These are phyloP conservation scores for Sebastes goodei DNA, from an alignment of 2,797 vertebrate species.

Conservation along the genomic window DNA sequence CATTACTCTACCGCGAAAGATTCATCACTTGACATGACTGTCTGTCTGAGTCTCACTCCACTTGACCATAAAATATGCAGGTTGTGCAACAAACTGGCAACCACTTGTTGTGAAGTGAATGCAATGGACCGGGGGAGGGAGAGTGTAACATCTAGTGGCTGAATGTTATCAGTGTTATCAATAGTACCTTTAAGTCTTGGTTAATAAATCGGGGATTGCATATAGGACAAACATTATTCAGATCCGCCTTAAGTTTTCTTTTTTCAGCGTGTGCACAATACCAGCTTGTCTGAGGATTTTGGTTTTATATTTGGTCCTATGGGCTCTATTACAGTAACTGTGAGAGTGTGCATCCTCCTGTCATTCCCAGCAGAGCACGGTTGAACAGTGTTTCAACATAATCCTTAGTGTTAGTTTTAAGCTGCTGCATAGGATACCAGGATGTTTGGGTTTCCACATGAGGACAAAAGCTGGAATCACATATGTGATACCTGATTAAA, in stretches of 20 bases:
- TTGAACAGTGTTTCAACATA: conserved; percentile 3
- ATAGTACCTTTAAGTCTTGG: not conserved
- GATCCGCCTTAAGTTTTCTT: not conserved
- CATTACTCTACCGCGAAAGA: no score
- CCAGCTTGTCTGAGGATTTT: not conserved
- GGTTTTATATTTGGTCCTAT: not conserved
- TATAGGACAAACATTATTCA: not conserved
- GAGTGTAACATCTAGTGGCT: no score
- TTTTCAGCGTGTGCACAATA: not conserved
- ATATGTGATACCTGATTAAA: not conserved
- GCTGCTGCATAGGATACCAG: not conserved
- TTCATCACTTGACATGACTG: no score
- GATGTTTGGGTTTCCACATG: not conserved
- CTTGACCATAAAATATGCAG: no score
- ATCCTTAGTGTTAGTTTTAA: not conserved
- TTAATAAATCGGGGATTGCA: not conserved
- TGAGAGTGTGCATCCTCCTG: not conserved
- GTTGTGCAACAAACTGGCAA: no score
- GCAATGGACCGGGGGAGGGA: no score
- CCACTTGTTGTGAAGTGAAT: no score
- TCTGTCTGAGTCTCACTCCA: not conserved
- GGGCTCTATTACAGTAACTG: not conserved
- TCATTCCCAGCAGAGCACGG: not conserved
- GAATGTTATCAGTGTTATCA: no score
- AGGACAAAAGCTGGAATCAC: not conserved